phyloP scores from a whole-genome alignment of 2,888 invertebrate genomes.

The Mactromeris polynyma region DNA sequence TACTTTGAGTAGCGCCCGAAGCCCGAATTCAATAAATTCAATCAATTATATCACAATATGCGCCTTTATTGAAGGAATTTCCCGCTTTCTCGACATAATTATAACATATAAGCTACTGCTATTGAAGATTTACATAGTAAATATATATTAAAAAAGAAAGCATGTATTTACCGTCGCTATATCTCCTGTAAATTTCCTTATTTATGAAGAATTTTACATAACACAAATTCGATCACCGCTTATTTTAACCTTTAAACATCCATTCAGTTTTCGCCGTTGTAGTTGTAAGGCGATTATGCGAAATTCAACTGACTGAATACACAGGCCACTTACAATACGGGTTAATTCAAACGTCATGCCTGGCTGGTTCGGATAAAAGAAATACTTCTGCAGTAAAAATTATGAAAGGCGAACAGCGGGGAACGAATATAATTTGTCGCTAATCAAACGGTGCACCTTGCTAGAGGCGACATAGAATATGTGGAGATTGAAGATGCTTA shows the following conservation, averaged over 20 bases:
- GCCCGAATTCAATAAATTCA: not conserved
- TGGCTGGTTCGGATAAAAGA: conserved; percentile 18
- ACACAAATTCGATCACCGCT: not conserved
- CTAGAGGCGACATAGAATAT: not conserved
- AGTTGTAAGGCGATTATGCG: conserved; percentile 30
- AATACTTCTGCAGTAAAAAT: conserved; percentile 14
- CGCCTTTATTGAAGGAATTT: not conserved
- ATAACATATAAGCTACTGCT: not conserved
- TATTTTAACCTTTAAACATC: conserved; percentile 18
- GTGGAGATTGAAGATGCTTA: not conserved
- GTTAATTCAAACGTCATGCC: conserved; percentile 38
- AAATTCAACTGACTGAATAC: conserved; percentile 36
- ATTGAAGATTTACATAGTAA: not conserved
- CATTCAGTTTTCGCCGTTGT: not conserved
- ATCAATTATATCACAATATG: not conserved
- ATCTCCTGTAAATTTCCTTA: not conserved
- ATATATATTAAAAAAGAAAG: not conserved
- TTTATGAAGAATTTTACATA: not conserved
- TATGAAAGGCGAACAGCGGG: conserved; percentile 34
- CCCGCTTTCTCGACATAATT: not conserved
- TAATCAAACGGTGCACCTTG: conserved; percentile 17
- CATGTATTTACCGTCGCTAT: not conserved
- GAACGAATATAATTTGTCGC: conserved; percentile 22
- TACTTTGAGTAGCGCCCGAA: too few species aligned
- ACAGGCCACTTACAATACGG: conserved; percentile 18